Evolutionary conservation across 2,113 vertebrate genomes (phyloP).

Genomic region (Piaya cayana): DNA sequence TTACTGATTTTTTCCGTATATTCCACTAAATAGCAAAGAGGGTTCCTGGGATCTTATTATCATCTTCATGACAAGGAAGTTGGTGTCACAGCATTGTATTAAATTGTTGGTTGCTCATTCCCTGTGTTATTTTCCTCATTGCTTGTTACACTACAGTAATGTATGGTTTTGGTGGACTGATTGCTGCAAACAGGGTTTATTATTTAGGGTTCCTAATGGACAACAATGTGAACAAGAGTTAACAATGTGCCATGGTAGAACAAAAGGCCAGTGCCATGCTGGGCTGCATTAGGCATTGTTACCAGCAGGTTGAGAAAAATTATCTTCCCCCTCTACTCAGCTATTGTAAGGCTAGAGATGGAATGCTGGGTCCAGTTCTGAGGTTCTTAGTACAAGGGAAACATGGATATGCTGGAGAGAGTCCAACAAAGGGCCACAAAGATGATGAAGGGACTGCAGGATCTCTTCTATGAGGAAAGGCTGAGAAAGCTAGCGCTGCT

Average conservation of each 20-base stretch:
- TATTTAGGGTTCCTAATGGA: neutral
- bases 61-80: neutral
- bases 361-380: too few relatives aligned
- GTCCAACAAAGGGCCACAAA: too few relatives aligned
- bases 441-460: too few relatives aligned
- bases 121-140: accelerated
- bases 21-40: neutral
- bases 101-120: neutral
- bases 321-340: too few relatives aligned
- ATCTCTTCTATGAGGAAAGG: too few relatives aligned
- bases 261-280: too few relatives aligned
- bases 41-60: neutral
- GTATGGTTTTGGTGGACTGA: neutral
- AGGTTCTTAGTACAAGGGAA: too few relatives aligned
- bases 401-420: too few relatives aligned
- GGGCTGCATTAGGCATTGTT: too few relatives aligned
- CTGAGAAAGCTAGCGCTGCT: neutral
- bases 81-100: neutral
- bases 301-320: too few relatives aligned
- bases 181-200: neutral
- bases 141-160: neutral
- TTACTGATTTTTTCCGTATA: neutral
- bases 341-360: too few relatives aligned
- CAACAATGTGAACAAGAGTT: neutral
- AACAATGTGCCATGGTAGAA: too few relatives aligned